These are phyloP conservation scores for Axis porcinus DNA, from an alignment of 2,113 vertebrate genomes.

Conservation along the genomic window DNA sequence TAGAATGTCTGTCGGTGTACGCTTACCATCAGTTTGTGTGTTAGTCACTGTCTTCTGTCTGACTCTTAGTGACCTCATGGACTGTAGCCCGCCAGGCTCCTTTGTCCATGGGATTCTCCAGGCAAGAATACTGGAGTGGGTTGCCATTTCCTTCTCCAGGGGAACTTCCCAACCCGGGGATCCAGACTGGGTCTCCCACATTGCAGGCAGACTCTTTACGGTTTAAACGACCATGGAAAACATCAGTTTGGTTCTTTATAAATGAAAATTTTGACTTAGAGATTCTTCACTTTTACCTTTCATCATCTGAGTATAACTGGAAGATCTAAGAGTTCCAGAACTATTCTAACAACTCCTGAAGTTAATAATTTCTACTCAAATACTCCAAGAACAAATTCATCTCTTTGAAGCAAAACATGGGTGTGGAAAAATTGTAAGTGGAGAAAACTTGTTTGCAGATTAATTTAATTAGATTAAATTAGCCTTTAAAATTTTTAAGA, in stretches of 20 bases:
- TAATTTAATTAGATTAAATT: conserved; percentile 61
- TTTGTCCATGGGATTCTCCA: not conserved
- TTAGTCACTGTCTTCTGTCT: not conserved
- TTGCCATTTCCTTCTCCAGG: not conserved
- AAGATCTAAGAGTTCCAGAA: not conserved
- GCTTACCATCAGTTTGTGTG: not conserved
- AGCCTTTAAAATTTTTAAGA: not conserved
- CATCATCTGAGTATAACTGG: not conserved
- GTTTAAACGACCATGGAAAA: not conserved
- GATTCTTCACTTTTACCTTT: not conserved
- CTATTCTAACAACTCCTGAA: conserved; percentile 1
- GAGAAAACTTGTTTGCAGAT: conserved; percentile 50
- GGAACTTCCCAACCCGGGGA: not conserved
- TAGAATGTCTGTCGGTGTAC: conserved; percentile 55
- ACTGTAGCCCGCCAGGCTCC: not conserved
- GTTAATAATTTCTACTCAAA: conserved; percentile 12
- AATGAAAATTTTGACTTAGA: not conserved
- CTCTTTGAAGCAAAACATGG: conserved; percentile 7
- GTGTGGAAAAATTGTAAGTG: not conserved
- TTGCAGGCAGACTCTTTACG: not conserved
- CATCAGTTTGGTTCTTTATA: conserved; percentile 32
- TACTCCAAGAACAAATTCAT: not conserved
- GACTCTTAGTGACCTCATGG: not conserved
- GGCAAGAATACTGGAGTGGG: not conserved
- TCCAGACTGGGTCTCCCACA: not conserved